These are phyloP conservation scores for Actinopyga echinites DNA, from an alignment of 53 echinoderm and acorn worm species.

Conservation along the genomic window DNA sequence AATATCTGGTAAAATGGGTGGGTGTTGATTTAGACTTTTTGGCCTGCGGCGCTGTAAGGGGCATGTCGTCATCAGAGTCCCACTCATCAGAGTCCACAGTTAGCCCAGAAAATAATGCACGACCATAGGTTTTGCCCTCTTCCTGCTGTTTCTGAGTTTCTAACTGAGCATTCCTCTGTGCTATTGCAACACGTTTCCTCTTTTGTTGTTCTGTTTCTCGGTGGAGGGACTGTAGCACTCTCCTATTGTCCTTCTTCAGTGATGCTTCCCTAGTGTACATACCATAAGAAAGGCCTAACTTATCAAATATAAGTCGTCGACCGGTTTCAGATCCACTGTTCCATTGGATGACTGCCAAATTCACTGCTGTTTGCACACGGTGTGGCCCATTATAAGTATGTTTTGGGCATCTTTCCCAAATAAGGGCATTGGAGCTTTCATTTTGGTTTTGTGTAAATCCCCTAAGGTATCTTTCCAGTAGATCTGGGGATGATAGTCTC, in stretches of 20 bases:
- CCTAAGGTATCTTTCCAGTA: background rate
- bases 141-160: background rate
- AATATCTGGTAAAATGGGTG: too few relatives aligned
- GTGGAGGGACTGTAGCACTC: background rate
- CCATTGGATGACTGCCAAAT: conserved; percentile 28
- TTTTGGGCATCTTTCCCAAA: conserved; percentile 53
- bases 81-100: background rate
- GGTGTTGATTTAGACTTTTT: too few relatives aligned
- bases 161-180: background rate
- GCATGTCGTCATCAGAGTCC: background rate
- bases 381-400: conserved; percentile 18
- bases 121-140: background rate
- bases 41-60: background rate
- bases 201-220: background rate
- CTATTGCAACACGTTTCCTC: background rate
- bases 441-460: conserved; percentile 38
- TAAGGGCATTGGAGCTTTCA: conserved; percentile 39
- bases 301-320: background rate
- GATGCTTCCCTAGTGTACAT: background rate
- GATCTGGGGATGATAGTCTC: background rate
- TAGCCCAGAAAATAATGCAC: background rate
- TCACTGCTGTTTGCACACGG: conserved; percentile 32
- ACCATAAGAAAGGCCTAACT: conserved; percentile 11
- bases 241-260: background rate
- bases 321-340: conserved; percentile 40